Evolutionary conservation across 2,113 vertebrate genomes (phyloP), one percentile per base, ranked within the genome.

Genomic region (Lanius collurio): DNA sequence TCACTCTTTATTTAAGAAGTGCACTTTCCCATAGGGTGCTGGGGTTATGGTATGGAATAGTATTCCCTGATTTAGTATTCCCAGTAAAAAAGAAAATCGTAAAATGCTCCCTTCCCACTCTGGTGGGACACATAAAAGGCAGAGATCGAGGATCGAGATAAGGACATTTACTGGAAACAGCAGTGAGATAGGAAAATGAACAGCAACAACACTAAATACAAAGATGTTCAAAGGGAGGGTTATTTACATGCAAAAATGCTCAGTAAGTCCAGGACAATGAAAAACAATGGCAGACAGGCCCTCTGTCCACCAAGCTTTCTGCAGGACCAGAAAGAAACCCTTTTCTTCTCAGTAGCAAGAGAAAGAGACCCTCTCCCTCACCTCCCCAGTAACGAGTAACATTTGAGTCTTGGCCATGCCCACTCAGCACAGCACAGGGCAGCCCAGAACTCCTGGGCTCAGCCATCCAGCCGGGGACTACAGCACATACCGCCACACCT

Each of bases 251-350:
- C 8, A 81, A 44, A 80, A 74, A 44, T 28, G 22, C 22, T 65
- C 21, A 56, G 6, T 5, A 31, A 37, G 15, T 26, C 41, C 31
- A 37, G 27, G 18, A 64, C 59, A 88, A 44, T 17, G 41, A 28
- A 50, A 56, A 73, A 13, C 12, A 57, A 19, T 11, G 6, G 14
- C 1, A 1, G 50, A 50, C 50, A 49, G 21, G 27, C 10, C 26
- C 22, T 37, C 30, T 1, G 4, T 9, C 14, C 10, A 15, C 26
- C 22, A 37, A 0, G 0, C 22, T 37, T 31, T 33, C 59, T 11
- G 22, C 37, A 44, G 10, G 18, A 63, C 10, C 24, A 63, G 41
- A 21, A 70, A 41, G 7, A 53, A 87, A 24, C 6, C 5, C 9
- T 15, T 24, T 41, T 78, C 19, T n/a, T 46, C 39, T 30, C 5